Percentiles rank a stretch among this genome's conserved stretches.
phyloP scores from a whole-genome alignment of 2,113 vertebrate genomes.

The Solea solea region DNA sequence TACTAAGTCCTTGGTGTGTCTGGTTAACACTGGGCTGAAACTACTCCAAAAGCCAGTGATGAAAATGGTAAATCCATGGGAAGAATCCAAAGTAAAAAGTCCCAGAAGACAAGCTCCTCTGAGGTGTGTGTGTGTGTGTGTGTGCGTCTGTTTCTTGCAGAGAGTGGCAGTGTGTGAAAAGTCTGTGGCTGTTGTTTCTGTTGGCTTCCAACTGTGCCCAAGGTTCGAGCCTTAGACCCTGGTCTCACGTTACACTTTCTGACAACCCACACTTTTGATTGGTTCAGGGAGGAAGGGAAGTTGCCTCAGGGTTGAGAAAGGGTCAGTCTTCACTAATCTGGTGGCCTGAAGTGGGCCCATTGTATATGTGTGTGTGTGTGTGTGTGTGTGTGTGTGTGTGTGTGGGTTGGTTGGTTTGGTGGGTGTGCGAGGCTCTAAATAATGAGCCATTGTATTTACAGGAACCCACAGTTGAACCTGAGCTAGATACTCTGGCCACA shows the following conservation, averaged over 20 bases:
- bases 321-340: slow-evolving; percentile 75
- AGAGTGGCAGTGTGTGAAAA: slow-evolving; percentile 31
- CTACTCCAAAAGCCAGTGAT: slow-evolving; percentile 15
- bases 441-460: slow-evolving; percentile 81
- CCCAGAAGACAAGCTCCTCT: slow-evolving; percentile 24
- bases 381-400: slow-evolving; percentile 35
- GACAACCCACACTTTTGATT: slow-evolving; percentile 68
- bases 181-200: slow-evolving; percentile 69
- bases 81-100: slow-evolving; percentile 42
- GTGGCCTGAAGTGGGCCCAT: slow-evolving; percentile 64
- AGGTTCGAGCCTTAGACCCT: slow-evolving; percentile 64
- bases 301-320: slow-evolving; percentile 69
- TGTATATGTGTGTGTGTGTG: slow-evolving; percentile 62
- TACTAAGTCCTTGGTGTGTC: neutral
- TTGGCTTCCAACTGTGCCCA: slow-evolving; percentile 69
- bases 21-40: neutral
- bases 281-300: slow-evolving; percentile 67
- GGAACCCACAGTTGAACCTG: slow-evolving; percentile 61
- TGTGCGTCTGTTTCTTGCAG: too few species aligned
- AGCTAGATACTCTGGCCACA: slow-evolving; percentile 57
- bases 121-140: slow-evolving; percentile 38
- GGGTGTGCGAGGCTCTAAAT: slow-evolving; percentile 56
- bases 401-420: too few species aligned
- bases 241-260: slow-evolving; percentile 82
- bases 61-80: slow-evolving; percentile 57